Evolutionary conservation across 37 sponge, comb jelly and placozoan species (phyloP), one percentile per base, ranked within the genome.

Genomic region (Ephydatia muelleri): DNA sequence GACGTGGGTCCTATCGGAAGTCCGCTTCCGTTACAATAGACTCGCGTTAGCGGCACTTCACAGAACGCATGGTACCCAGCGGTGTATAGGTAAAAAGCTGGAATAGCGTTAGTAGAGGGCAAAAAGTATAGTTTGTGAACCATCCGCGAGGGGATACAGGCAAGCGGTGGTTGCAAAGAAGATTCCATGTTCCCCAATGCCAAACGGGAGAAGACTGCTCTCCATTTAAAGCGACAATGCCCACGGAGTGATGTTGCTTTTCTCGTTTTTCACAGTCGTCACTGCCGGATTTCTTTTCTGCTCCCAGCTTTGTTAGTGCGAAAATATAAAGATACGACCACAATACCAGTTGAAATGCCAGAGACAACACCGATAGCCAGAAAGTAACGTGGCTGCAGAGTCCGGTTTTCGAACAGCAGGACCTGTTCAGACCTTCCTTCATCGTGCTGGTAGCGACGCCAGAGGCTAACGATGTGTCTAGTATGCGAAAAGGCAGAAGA

Each of bases 241-340:
- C 75, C 81, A 74, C 19, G 48, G n/a, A 69, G 57, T 5, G 19
- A 19, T 14, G 16, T 57, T 57, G 57, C 57, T 57, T 57, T 4
- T 57, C 32, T 5, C 0, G 64, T 49, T 27, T 23, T 49, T 9
- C 33, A 36, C 38, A 2, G 33, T 6, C 37, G 4, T 65, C 65
- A 49, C 32, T 14, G 30, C 75, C 31, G 0, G 19, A 25, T 77
- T 77, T 77, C 48, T 29, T 69, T 80, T 30, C 32, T 31, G 68
- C 74, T 79, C 72, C 49, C 40, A 84, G 37, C 28, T 88, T 73
- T 32, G 64, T 57, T 29, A 88, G 66, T 37, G 89, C 89, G 85
- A 77, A 85, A 71, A 76, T 78, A 9, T 88, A 79, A 8, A 92
- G 85, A 69, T 88, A 92, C 27, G 64, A 49, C 92, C 92, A 92